phyloP scores from a whole-genome alignment of 2,888 invertebrate genomes.

The Steinernema carpocapsae region DNA sequence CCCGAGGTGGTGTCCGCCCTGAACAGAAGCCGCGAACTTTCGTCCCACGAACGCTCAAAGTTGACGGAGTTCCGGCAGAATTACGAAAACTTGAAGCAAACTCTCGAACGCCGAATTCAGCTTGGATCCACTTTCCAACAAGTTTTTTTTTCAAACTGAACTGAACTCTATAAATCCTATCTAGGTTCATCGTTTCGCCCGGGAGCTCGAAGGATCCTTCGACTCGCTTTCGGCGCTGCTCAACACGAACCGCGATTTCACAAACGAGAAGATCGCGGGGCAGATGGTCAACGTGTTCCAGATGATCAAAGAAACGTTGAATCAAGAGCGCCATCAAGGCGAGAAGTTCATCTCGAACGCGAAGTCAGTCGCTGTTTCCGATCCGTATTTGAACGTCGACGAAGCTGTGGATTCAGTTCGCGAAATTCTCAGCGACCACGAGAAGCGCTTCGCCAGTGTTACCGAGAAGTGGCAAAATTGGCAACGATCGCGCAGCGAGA shows the following conservation, averaged over 20 bases:
- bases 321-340: constrained; percentile 62
- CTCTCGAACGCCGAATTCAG: constrained; percentile 58
- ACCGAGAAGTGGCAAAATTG: constrained; percentile 59
- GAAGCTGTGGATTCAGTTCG: constrained; percentile 55
- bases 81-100: constrained; percentile 58
- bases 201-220: constrained; percentile 61
- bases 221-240: constrained; percentile 57
- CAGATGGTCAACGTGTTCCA: constrained; percentile 65
- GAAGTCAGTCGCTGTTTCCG: constrained; percentile 36
- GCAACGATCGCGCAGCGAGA: constrained; percentile 43
- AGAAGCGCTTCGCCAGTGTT: constrained; percentile 55
- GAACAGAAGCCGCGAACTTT: constrained; percentile 48
- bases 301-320: constrained; percentile 61
- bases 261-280: constrained; percentile 54
- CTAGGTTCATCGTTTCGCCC: constrained; percentile 60
- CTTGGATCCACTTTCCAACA: constrained; percentile 63
- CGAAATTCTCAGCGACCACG: constrained; percentile 56
- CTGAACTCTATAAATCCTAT: constrained; percentile 36
- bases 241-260: constrained; percentile 54
- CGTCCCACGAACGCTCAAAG: constrained; percentile 41
- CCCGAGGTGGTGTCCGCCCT: constrained; percentile 51
- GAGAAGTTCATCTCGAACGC: constrained; percentile 55
- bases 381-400: constrained; percentile 43
- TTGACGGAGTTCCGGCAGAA: constrained; percentile 39
- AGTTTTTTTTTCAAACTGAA: constrained; percentile 38